phyloP scores from a whole-genome alignment of 2,113 vertebrate genomes.

The Odontophorus gujanensis region DNA sequence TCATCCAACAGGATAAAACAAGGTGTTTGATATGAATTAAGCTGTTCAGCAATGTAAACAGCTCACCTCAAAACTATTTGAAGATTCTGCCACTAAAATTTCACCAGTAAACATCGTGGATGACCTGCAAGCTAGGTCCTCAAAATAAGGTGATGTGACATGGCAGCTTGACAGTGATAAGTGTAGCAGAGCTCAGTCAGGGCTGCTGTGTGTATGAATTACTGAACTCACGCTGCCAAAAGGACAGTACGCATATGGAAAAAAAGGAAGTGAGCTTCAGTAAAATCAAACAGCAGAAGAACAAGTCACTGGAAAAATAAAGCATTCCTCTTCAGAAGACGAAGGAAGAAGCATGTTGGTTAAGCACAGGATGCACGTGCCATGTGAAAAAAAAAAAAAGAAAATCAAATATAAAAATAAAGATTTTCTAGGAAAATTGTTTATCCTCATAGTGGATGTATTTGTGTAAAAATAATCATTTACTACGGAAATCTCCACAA shows the following conservation, averaged over 20 bases:
- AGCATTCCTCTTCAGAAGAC: neutral
- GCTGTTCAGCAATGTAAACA: neutral
- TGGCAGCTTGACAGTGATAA: accelerated
- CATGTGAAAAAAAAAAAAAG: accelerated
- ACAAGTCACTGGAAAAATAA: neutral
- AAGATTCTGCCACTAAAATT: neutral
- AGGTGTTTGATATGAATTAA: neutral
- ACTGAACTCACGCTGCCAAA: neutral
- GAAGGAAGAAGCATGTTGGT: neutral
- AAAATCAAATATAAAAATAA: neutral
- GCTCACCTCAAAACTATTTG: neutral
- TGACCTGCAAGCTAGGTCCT: neutral
- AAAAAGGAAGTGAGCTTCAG: neutral
- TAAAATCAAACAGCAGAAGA: neutral
- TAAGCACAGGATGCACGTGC: neutral
- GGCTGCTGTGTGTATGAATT: accelerated
- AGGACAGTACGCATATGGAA: accelerated
- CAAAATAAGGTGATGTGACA: neutral
- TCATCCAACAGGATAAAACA: neutral
- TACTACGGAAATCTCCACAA: neutral
- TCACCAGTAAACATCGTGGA: neutral
- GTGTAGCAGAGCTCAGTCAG: accelerated
- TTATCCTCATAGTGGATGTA: accelerated
- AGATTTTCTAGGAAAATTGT: neutral
- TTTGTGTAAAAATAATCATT: neutral